A percentile compares a stretch with the other conserved stretches of the same genome.
Evolutionary conservation across 23 tunicate species (phyloP).

Genomic region (Diplosoma virens): DNA sequence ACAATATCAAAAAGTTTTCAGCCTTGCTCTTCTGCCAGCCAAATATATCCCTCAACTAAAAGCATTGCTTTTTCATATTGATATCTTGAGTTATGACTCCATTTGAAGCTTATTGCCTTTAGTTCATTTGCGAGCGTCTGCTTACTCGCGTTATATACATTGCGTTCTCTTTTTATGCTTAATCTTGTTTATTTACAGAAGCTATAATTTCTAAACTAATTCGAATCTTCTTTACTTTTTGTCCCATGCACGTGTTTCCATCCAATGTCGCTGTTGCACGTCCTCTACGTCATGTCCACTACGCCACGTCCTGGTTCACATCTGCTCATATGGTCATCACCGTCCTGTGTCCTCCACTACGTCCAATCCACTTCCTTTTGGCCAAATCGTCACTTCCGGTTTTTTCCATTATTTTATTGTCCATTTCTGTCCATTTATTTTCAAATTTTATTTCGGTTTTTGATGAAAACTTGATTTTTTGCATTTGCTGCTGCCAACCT

Average conservation of each 20-base stretch:
- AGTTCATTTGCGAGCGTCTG: too few relatives aligned
- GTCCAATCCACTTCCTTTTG: neutral
- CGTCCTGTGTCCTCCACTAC: neutral
- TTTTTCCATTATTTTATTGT: neutral
- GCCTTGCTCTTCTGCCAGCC: too few relatives aligned
- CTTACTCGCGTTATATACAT: too few relatives aligned
- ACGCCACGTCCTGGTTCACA: neutral
- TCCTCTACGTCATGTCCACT: neutral
- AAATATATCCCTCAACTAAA: too few relatives aligned
- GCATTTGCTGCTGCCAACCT: neutral
- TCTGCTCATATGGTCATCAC: neutral
- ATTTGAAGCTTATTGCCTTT: too few relatives aligned
- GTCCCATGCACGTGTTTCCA: conserved; percentile 3
- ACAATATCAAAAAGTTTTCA: too few relatives aligned
- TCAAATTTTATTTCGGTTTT: conserved; percentile 2
- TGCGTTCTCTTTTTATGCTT: too few relatives aligned
- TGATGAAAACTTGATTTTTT: neutral
- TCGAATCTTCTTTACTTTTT: conserved; percentile 13
- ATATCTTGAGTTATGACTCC: too few relatives aligned
- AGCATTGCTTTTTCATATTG: too few relatives aligned
- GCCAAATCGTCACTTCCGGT: neutral
- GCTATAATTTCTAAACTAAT: conserved; percentile 1
- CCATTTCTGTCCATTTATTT: conserved; percentile 22
- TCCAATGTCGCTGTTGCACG: neutral
- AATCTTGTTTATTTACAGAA: too few relatives aligned